Percentiles rank a stretch among this genome's conserved stretches.
Evolutionary conservation across 2,888 invertebrate genomes (phyloP).

Genomic region (Spicauda simplicius): DNA sequence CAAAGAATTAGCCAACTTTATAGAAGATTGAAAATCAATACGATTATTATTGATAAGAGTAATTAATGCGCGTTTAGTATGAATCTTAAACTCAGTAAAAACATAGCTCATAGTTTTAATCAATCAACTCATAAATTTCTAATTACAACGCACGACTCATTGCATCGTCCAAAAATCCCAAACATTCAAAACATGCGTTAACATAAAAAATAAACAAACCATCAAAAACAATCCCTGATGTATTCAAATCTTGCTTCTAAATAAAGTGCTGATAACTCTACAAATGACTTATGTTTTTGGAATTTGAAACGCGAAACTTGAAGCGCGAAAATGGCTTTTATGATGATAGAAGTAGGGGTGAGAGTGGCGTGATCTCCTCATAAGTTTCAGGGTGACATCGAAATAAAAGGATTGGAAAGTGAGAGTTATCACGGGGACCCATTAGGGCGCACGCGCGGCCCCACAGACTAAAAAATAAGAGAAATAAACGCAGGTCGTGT

Average conservation of each 20-base stretch:
- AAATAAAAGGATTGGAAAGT: slow-evolving; percentile 80
- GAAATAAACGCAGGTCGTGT: slow-evolving; percentile 51
- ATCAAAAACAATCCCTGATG: slow-evolving; percentile 64
- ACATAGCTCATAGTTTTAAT: too few species aligned
- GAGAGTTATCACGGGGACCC: slow-evolving; percentile 83
- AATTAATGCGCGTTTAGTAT: too few species aligned
- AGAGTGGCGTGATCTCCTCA: slow-evolving; percentile 44
- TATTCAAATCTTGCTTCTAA: slow-evolving; percentile 76
- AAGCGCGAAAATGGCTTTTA: slow-evolving; percentile 43
- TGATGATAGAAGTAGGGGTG: slow-evolving; percentile 42
- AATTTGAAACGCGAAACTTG: slow-evolving; percentile 64
- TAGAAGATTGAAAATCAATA: too few species aligned
- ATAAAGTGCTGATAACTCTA: slow-evolving; percentile 83
- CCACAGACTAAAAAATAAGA: slow-evolving; percentile 62
- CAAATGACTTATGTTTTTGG: slow-evolving; percentile 83
- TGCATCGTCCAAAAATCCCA: slow-evolving; percentile 42
- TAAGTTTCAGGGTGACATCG: slow-evolving; percentile 65
- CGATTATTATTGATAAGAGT: too few species aligned
- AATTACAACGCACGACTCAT: slow-evolving; percentile 15
- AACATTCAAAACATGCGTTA: slow-evolving; percentile 56
- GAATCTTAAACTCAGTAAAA: neutral
- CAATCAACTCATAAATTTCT: neutral
- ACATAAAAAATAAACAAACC: slow-evolving; percentile 40
- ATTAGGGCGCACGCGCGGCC: slow-evolving; percentile 82
- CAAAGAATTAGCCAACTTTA: too few species aligned